A percentile compares a stretch with the other conserved stretches of the same genome.
These are phyloP conservation scores for Arctopsyche grandis DNA, from an alignment of 1,140 invertebrate species.

Conservation along the genomic window DNA sequence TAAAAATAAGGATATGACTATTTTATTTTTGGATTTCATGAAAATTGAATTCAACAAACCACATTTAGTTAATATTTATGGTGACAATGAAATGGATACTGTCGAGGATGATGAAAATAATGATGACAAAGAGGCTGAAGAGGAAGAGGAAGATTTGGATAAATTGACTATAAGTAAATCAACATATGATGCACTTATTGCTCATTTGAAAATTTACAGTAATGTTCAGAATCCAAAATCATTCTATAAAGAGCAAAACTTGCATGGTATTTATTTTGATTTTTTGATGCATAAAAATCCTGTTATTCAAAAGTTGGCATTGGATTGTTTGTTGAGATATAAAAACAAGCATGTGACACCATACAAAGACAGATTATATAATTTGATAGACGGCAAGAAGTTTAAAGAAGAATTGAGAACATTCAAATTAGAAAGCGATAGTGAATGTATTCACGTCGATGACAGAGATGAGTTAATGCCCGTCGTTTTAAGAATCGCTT, in stretches of 20 bases:
- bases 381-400: slow-evolving; percentile 86
- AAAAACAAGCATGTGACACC: slow-evolving; percentile 78
- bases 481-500: slow-evolving; percentile 85
- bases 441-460: slow-evolving; percentile 73
- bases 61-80: slow-evolving; percentile 56
- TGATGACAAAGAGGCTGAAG: slow-evolving; percentile 59
- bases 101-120: slow-evolving; percentile 54
- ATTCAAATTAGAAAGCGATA: slow-evolving; percentile 80
- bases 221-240: slow-evolving; percentile 84
- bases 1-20: slow-evolving; percentile 81
- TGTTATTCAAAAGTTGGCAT: slow-evolving; percentile 82
- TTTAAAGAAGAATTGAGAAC: slow-evolving; percentile 84
- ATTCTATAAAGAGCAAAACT: slow-evolving; percentile 78
- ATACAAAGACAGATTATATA: slow-evolving; percentile 81
- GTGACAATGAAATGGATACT: slow-evolving; percentile 54
- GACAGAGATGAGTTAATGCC: slow-evolving; percentile 82
- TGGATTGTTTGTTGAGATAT: slow-evolving; percentile 88
- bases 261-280: slow-evolving; percentile 80
- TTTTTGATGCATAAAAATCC: slow-evolving; percentile 81
- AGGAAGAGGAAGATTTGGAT: slow-evolving; percentile 58
- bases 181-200: slow-evolving; percentile 74
- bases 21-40: slow-evolving; percentile 83
- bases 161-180: slow-evolving; percentile 63
- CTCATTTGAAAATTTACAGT: slow-evolving; percentile 80
- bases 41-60: slow-evolving; percentile 69